Conservation (phyloP, 1,140 invertebrate species). For the Temnothorax nylanderi region DNA sequence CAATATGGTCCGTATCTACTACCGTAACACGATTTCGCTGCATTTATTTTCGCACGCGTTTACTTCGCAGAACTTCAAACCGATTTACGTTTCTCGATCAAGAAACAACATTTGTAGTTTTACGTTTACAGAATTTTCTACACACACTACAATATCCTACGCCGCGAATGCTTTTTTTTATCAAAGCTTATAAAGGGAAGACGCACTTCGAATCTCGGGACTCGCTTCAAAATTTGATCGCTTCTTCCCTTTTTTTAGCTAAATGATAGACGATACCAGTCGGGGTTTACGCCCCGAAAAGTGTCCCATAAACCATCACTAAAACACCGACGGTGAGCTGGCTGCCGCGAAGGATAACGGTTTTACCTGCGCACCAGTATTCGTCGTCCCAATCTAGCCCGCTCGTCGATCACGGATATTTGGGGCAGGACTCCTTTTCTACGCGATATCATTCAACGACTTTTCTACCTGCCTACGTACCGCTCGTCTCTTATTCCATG, state of each 20-base stretch:
- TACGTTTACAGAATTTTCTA: not conserved
- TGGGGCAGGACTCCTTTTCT: constrained; percentile 71
- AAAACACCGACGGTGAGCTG: constrained; percentile 62
- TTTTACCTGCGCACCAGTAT: constrained; percentile 75
- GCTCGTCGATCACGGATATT: constrained; percentile 76
- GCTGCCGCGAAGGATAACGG: constrained; percentile 71
- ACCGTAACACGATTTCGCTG: not conserved
- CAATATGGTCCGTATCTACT: constrained; percentile 1
- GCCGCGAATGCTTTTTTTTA: constrained; percentile 1
- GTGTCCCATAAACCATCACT: constrained; percentile 70
- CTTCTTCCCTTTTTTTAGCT: constrained; percentile 33
- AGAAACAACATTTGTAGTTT: not conserved
- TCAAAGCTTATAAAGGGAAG: not conserved
- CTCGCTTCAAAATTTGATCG: constrained; percentile 11
- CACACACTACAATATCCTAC: no score
- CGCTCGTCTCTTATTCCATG: constrained; percentile 35
- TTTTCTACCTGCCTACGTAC: constrained; percentile 78
- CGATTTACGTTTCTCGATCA: not conserved
- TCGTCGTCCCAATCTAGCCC: constrained; percentile 66
- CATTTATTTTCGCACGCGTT: not conserved
- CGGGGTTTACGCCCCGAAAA: constrained; percentile 65
- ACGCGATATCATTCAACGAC: constrained; percentile 80
- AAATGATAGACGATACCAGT: constrained; percentile 65
- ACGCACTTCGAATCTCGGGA: not conserved
- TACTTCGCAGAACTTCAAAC: not conserved